These are phyloP conservation scores for Sylvia borin DNA, from an alignment of 2,797 vertebrate species.

Conservation along the genomic window DNA sequence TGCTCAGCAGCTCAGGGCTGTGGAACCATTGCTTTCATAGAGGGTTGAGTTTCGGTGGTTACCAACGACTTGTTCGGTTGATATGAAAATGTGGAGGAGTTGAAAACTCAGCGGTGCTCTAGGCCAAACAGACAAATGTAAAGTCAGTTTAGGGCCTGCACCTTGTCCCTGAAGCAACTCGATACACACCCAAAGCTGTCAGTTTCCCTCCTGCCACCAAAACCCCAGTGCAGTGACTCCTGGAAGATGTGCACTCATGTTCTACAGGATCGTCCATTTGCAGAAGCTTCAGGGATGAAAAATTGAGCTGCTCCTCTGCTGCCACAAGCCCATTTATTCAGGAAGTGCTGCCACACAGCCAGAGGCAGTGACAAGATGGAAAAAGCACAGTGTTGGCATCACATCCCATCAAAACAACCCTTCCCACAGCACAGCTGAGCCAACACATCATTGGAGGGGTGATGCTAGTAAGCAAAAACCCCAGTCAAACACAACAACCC, in stretches of 20 bases:
- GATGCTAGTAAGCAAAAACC: not conserved
- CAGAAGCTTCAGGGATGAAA: not conserved
- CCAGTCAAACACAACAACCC: not conserved
- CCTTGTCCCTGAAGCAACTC: rapidly evolving
- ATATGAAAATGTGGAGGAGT: conserved; percentile 4
- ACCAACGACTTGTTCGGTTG: not conserved
- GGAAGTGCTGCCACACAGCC: not conserved
- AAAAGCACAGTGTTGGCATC: not conserved
- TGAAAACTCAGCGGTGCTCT: not conserved
- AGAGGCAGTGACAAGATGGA: not conserved
- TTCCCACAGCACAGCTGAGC: not conserved
- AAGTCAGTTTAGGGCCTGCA: not conserved
- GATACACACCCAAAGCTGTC: rapidly evolving
- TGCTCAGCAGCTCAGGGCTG: not conserved
- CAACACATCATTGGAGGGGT: rapidly evolving
- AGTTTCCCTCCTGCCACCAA: not conserved
- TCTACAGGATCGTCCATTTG: not conserved
- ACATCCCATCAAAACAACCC: not conserved
- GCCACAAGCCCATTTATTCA: not conserved
- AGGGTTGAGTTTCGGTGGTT: conserved; percentile 39
- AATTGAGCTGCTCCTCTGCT: not conserved
- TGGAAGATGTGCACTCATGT: rapidly evolving
- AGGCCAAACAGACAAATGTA: not conserved
- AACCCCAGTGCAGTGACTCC: rapidly evolving
- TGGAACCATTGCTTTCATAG: not conserved